phyloP scores from a whole-genome alignment of 2,113 vertebrate species.

The Numenius arquata region DNA sequence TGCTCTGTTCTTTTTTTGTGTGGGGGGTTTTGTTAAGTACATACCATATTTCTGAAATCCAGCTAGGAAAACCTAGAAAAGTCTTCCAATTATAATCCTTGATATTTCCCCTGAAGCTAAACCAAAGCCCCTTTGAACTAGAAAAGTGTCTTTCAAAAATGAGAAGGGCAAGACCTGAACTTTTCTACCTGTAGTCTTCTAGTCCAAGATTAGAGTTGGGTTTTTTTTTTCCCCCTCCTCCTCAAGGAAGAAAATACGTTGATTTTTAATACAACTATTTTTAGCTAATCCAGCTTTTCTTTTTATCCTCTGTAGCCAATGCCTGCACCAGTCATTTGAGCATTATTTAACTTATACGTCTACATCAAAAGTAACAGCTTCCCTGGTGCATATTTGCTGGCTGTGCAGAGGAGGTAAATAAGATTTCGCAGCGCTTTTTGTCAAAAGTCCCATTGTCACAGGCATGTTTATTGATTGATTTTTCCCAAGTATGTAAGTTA shows the following conservation, averaged over 20 bases:
- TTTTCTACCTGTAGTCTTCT: conserved; percentile 54
- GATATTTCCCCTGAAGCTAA: conserved; percentile 68
- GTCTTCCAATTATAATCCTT: conserved; percentile 71
- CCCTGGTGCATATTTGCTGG: conserved; percentile 6
- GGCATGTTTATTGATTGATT: not conserved
- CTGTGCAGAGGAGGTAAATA: conserved; percentile 23
- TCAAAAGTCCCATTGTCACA: conserved; percentile 27
- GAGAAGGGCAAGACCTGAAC: conserved; percentile 64
- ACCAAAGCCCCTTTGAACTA: conserved; percentile 71
- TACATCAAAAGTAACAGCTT: conserved; percentile 20
- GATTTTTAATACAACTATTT: conserved; percentile 50
- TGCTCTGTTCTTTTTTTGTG: conserved; percentile 11
- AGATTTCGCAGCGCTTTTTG: conserved; percentile 14
- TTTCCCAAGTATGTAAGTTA: not conserved
- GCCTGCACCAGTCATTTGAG: not conserved
- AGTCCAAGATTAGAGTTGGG: conserved; percentile 49
- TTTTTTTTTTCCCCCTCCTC: not conserved
- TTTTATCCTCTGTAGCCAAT: not conserved
- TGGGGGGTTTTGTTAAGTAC: conserved; percentile 57
- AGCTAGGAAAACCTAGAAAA: conserved; percentile 65
- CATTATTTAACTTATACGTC: conserved; percentile 15
- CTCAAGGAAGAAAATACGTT: conserved; percentile 7
- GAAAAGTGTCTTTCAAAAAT: conserved; percentile 63
- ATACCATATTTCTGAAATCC: conserved; percentile 50
- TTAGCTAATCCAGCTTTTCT: conserved; percentile 46